Conservation (phyloP, 2,113 vertebrate genomes). For the Chloropsis hardwickii region DNA sequence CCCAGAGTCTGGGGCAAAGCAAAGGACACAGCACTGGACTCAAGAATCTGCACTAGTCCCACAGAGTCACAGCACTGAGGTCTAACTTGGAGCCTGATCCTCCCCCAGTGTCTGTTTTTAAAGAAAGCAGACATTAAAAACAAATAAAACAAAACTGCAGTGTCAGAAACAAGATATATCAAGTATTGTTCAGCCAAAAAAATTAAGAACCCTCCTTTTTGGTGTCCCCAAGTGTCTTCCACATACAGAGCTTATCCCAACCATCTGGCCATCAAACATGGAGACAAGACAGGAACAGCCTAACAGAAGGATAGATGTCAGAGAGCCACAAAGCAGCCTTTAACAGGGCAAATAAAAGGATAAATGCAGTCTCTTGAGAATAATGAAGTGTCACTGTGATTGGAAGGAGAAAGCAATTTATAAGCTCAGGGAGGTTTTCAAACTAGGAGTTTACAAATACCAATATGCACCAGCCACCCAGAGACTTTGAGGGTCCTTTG, state of each 20-base stretch:
- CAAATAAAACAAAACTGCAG: background rate
- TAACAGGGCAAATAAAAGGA: background rate
- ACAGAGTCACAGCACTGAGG: background rate
- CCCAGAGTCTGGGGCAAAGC: background rate
- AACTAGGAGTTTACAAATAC: background rate
- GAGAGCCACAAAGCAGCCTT: background rate
- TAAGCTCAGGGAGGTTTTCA: background rate
- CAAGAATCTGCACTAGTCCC: background rate
- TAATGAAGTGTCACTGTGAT: background rate
- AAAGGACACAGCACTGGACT: fast-evolving
- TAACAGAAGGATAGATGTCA: background rate
- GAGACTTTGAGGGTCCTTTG: background rate
- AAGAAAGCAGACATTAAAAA: background rate
- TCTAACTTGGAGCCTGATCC: background rate
- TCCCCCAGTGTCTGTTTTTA: background rate
- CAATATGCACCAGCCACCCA: background rate
- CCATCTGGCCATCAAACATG: background rate
- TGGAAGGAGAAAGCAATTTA: background rate
- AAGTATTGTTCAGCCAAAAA: background rate
- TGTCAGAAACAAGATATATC: background rate
- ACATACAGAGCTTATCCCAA: background rate
- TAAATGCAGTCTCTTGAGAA: background rate
- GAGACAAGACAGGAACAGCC: background rate
- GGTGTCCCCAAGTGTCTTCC: background rate
- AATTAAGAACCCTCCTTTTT: background rate